Evolutionary conservation across 2,113 vertebrate genomes (phyloP).

Genomic region (Ploceus nigricollis): DNA sequence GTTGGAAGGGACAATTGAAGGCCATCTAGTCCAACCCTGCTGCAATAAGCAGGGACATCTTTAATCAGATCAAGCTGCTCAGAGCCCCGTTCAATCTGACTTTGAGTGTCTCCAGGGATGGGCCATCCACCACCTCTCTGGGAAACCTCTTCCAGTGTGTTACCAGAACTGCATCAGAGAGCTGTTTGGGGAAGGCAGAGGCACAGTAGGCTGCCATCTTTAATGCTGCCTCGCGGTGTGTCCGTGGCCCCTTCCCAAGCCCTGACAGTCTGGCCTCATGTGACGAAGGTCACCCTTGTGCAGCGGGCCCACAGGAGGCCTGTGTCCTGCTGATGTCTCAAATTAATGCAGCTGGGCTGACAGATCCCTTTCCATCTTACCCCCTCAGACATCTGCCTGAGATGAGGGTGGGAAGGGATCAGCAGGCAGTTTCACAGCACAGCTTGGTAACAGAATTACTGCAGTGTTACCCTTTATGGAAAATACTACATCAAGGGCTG

Average conservation of each 20-base stretch:
- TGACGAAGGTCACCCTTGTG: background rate
- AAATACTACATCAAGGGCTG: background rate
- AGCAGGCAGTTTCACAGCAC: conserved; percentile 40
- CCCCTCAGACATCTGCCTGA: background rate
- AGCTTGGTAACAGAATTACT: background rate
- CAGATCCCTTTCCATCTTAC: background rate
- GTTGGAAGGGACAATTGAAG: background rate
- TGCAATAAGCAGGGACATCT: background rate
- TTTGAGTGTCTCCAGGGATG: background rate
- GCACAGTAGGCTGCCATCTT: background rate
- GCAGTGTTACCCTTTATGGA: conserved; percentile 16
- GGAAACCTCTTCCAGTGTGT: background rate
- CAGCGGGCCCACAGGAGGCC: background rate
- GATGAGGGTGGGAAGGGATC: conserved; percentile 8
- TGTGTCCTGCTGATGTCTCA: background rate
- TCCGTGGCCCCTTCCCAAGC: background rate
- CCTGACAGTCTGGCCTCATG: background rate
- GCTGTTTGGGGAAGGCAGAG: background rate
- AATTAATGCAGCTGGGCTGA: background rate
- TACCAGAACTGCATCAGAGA: background rate
- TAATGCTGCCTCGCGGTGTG: background rate
- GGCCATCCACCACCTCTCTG: background rate
- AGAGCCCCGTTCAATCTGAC: background rate
- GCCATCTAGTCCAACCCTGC: rapidly evolving
- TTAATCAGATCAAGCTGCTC: background rate